phyloP scores from a whole-genome alignment of 2,888 invertebrate species.

The Nemurella pictetii region DNA sequence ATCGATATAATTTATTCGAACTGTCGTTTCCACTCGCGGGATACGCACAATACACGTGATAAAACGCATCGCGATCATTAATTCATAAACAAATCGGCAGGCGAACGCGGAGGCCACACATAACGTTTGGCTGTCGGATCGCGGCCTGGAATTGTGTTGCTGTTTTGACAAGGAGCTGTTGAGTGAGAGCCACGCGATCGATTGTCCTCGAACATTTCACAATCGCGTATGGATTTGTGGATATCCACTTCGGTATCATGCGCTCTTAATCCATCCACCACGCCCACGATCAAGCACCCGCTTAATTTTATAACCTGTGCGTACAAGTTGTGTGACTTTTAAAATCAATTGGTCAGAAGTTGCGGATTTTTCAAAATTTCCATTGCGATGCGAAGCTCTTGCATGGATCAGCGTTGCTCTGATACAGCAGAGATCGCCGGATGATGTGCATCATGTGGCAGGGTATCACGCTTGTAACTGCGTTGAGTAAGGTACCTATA shows the following conservation, averaged over 20 bases:
- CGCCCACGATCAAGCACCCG: too few species aligned
- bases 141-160: not conserved
- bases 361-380: not conserved
- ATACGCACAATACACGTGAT: not conserved
- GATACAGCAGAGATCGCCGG: not conserved
- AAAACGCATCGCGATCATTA: not conserved
- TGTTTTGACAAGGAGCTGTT: not conserved
- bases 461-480: not conserved
- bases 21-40: not conserved
- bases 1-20: not conserved
- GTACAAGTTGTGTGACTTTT: too few species aligned
- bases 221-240: not conserved
- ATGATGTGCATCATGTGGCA: not conserved
- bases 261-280: not conserved
- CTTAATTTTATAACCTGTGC: too few species aligned
- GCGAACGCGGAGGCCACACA: not conserved
- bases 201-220: not conserved
- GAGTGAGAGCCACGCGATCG: not conserved
- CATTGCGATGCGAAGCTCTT: not conserved
- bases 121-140: not conserved
- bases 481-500: not conserved
- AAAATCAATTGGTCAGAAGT: too few species aligned
- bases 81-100: not conserved
- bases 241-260: not conserved
- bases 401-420: not conserved